Evolutionary conservation across 2,888 invertebrate species (phyloP).

Genomic region (Phyllotreta cruciferae): DNA sequence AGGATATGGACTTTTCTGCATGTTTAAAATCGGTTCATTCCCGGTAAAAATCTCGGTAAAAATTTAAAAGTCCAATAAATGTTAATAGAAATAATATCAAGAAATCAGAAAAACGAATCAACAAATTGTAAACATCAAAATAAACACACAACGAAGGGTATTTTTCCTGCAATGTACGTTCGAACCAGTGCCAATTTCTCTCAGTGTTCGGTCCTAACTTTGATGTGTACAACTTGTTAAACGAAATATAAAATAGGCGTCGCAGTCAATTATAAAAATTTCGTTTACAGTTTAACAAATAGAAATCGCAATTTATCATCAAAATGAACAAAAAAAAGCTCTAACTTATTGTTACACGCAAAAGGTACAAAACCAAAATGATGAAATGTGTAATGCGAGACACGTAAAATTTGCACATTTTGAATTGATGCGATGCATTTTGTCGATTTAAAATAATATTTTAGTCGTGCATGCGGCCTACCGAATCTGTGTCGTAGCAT

Average conservation of each 20-base stretch:
- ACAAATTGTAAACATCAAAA: conserved; percentile 37
- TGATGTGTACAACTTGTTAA: conserved; percentile 36
- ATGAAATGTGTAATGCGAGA: conserved; percentile 18
- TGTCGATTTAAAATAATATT: conserved; percentile 25
- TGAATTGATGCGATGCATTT: too few relatives aligned
- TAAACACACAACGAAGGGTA: conserved; percentile 29
- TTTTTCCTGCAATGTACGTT: conserved; percentile 32
- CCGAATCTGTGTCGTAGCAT: conserved; percentile 58
- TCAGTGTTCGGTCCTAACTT: conserved; percentile 19
- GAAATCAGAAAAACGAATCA: conserved; percentile 6
- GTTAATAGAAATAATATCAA: conserved; percentile 5
- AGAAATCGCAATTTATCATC: background rate
- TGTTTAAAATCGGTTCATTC: background rate
- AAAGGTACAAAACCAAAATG: too few relatives aligned
- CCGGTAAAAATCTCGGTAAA: background rate
- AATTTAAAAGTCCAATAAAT: background rate
- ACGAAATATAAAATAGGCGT: conserved; percentile 8
- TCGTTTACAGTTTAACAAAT: conserved; percentile 1
- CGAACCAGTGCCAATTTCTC: conserved; percentile 20
- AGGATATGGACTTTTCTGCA: background rate
- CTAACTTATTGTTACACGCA: too few relatives aligned
- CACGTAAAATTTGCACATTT: too few relatives aligned
- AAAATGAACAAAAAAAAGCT: conserved; percentile 1
- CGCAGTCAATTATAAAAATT: conserved; percentile 11
- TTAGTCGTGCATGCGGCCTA: conserved; percentile 57